Evolutionary conservation across 2,888 invertebrate genomes (phyloP), one percentile per base, ranked within the genome.

Genomic region (Seira musarum): DNA sequence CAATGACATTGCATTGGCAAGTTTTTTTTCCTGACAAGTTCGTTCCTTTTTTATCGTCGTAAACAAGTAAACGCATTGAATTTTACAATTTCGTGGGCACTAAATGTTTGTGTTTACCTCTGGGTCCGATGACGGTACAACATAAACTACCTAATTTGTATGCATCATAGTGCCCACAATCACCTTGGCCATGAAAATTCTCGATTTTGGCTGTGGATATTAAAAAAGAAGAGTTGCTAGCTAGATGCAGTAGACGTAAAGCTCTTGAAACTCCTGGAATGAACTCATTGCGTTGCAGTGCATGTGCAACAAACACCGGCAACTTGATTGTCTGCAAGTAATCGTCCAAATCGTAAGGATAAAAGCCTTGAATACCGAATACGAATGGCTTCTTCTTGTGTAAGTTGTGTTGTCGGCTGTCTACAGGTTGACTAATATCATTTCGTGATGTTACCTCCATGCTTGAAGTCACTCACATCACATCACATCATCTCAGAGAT

Each of bases 161-260:
- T 81, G 76, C 81, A 81, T 60, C 69, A 69, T 72, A 64, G 63
- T 65, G 65, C 19, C 68, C 73, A 30, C 81, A 76, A 73, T 76
- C 77, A 77, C 77, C 81, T 81, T 81, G 81, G 76, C 77, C 80
- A 80, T 74, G 80, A 70, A 74, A 78, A 61, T 73, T 77, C 57
- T 24, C 30, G 30, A 30, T 2, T 8, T 8, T 30, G 2, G 3
- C 30, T 30, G 30, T 5, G 3, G 30, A 8, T 8, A 30, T 5
- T 30, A 30, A 30, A 8, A 30, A 30, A 8, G 30, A 5, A 30
- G 30, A 5, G 30, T 30, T 5, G 30, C n/a, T 30, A 30, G 30
- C 30, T 30, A 30, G 30, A 30, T 30, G 3, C 8, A 5, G 8
- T 30, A 30, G 8, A 30, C 30, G 2, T 8, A 2, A 2, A 30